Conservation (phyloP, 2,888 invertebrate species). For the Pecten maximus region DNA sequence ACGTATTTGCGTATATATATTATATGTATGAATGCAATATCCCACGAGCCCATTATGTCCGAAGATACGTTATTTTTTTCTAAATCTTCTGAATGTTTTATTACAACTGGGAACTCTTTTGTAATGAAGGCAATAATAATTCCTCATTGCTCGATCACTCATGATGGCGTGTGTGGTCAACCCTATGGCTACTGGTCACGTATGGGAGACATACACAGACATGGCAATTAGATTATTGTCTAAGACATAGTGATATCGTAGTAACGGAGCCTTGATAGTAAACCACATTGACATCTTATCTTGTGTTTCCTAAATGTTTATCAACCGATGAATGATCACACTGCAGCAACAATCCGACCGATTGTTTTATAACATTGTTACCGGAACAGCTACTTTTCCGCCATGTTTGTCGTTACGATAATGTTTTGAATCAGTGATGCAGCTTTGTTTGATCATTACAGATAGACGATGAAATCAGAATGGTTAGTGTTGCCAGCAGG, state of each 20-base stretch:
- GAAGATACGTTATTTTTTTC: background rate
- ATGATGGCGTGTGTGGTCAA: constrained; percentile 26
- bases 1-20: background rate
- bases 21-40: background rate
- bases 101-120: constrained; percentile 17
- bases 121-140: constrained; percentile 26
- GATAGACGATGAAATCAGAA: background rate
- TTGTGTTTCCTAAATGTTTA: background rate
- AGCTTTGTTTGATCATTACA: background rate
- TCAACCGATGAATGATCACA: background rate
- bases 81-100: constrained; percentile 13
- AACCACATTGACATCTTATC: constrained; percentile 10
- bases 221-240: constrained; percentile 20
- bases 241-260: background rate
- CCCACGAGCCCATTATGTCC: background rate
- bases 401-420: background rate
- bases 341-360: background rate
- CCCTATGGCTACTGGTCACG: constrained; percentile 9
- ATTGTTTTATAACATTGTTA: background rate
- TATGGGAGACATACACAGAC: background rate
- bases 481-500: background rate
- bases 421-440: background rate
- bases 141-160: constrained; percentile 33
- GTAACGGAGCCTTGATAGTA: background rate
- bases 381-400: background rate